Percentiles rank a stretch among this genome's conserved stretches.
These are phyloP conservation scores for Petrolisthes cinctipes DNA, from an alignment of 2,888 invertebrate species.

Conservation along the genomic window DNA sequence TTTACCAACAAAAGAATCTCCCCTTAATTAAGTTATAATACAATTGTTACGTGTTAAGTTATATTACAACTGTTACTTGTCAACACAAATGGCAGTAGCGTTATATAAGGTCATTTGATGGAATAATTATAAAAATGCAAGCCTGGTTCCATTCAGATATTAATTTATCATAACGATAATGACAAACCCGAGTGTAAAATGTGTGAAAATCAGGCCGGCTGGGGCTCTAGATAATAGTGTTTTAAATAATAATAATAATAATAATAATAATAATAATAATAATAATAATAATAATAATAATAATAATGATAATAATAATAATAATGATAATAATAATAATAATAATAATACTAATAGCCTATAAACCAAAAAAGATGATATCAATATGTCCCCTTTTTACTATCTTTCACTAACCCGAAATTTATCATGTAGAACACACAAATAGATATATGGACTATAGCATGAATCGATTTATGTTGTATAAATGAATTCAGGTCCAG, in stretches of 20 bases:
- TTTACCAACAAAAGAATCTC: no score
- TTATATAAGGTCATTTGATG: no score
- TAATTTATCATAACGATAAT: no score
- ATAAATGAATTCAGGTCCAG: background rate
- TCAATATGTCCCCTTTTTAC: background rate
- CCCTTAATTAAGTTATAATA: no score
- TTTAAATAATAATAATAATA: background rate
- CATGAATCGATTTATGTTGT: background rate
- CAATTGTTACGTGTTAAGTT: no score
- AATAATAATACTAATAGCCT: conserved; percentile 11
- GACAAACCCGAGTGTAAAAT: no score
- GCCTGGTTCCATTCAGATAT: no score
- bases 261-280: background rate
- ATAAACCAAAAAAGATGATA: no score
- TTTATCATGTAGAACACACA: background rate
- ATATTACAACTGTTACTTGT: no score
- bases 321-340: conserved; percentile 25
- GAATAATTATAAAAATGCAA: no score
- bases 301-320: conserved; percentile 25
- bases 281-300: conserved; percentile 2
- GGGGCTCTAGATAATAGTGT: background rate
- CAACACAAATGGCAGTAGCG: no score
- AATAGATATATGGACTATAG: background rate
- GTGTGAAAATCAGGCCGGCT: background rate
- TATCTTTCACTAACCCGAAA: background rate